Conservation (phyloP, 2,797 vertebrate species). For the Erpetoichthys calabaricus region DNA sequence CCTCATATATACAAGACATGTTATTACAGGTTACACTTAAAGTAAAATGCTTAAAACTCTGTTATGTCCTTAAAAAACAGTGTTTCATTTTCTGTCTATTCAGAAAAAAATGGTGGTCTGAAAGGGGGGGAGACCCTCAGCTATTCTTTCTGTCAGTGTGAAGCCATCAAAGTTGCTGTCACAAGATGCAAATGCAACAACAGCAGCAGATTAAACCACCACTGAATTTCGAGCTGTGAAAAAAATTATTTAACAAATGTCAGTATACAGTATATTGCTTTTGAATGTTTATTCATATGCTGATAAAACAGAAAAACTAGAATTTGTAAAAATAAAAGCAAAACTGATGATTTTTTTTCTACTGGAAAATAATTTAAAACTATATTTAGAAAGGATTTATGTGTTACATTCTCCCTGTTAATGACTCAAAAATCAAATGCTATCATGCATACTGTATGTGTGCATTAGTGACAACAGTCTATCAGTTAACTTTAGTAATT, state of each 20-base stretch:
- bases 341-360: no score
- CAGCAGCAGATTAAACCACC: slow-evolving; percentile 65
- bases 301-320: no score
- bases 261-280: neutral
- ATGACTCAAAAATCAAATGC: no score
- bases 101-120: slow-evolving; percentile 50
- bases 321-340: no score
- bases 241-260: neutral
- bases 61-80: slow-evolving; percentile 55
- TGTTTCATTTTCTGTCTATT: slow-evolving; percentile 54
- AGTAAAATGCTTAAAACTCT: slow-evolving; percentile 27
- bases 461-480: no score
- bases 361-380: no score
- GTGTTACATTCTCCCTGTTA: no score
- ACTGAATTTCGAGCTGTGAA: slow-evolving; percentile 70
- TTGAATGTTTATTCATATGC: no score
- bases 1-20: no score
- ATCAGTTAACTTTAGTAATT: no score
- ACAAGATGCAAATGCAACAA: slow-evolving; percentile 61
- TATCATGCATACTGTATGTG: no score
- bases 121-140: slow-evolving; percentile 61
- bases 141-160: slow-evolving; percentile 63
- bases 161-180: slow-evolving; percentile 52
- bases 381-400: no score
- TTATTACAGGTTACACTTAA: neutral